These are phyloP conservation scores for Neoascia interrupta DNA, from an alignment of 2,888 invertebrate genomes.

Conservation along the genomic window DNA sequence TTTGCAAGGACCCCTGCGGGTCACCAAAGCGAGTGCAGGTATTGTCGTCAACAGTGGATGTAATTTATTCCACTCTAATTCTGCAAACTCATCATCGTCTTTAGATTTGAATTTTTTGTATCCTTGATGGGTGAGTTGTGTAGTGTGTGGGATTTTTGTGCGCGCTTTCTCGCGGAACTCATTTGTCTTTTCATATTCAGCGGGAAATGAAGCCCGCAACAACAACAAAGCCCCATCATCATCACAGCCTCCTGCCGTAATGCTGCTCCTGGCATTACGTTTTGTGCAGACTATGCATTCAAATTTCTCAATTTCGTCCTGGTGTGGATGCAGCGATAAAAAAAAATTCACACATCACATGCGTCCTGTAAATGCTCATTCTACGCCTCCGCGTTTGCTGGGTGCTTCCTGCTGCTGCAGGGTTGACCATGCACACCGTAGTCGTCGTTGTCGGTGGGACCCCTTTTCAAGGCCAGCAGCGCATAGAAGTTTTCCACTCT, in stretches of 20 bases:
- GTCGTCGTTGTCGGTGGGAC: slow-evolving; percentile 41
- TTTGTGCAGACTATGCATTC: slow-evolving; percentile 66
- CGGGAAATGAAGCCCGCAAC: slow-evolving; percentile 46
- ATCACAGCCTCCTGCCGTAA: not conserved
- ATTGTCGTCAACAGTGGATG: slow-evolving; percentile 51
- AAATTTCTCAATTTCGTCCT: slow-evolving; percentile 60
- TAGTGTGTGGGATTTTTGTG: not conserved
- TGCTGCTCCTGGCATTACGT: slow-evolving; percentile 39
- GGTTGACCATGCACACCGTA: slow-evolving; percentile 39
- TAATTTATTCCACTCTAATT: slow-evolving; percentile 67
- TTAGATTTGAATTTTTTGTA: slow-evolving; percentile 52
- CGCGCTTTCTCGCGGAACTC: slow-evolving; percentile 41
- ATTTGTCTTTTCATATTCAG: slow-evolving; percentile 64
- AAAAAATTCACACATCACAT: slow-evolving; percentile 36
- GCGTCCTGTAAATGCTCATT: slow-evolving; percentile 59
- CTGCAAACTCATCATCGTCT: slow-evolving; percentile 62
- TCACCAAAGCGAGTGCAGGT: slow-evolving; percentile 34
- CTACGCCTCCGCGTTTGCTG: slow-evolving; percentile 50
- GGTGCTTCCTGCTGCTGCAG: slow-evolving; percentile 30
- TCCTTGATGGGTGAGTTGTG: not conserved
- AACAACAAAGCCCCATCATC: slow-evolving; percentile 9
- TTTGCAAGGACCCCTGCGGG: slow-evolving; percentile 31
- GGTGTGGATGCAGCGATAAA: slow-evolving; percentile 16
- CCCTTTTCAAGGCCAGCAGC: slow-evolving; percentile 63
- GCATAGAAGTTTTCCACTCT: slow-evolving; percentile 55